These are phyloP conservation scores for Morus bassanus DNA, from an alignment of 2,797 vertebrate species.

Conservation along the genomic window DNA sequence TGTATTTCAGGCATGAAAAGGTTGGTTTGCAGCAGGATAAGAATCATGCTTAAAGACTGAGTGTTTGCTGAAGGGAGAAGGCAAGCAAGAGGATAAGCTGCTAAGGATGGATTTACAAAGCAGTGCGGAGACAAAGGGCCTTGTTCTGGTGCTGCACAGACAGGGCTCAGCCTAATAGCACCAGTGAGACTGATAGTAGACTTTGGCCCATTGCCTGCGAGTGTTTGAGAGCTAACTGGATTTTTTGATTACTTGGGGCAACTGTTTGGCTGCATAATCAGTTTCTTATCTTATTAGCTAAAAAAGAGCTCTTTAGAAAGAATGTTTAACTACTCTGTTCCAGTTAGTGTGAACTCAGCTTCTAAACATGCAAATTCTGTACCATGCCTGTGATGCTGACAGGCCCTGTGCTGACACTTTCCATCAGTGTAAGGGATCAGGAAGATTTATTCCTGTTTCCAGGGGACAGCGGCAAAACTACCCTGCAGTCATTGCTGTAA, in stretches of 20 bases:
- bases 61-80: background rate
- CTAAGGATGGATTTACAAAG: background rate
- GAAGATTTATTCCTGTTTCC: background rate
- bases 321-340: background rate
- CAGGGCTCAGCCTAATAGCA: background rate
- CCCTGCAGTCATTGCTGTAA: accelerated
- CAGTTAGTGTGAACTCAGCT: background rate
- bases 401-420: background rate
- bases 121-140: background rate
- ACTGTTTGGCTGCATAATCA: background rate
- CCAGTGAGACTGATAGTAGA: background rate
- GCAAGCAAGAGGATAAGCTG: background rate
- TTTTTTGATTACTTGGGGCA: background rate
- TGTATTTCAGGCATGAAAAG: accelerated
- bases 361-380: background rate
- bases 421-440: accelerated
- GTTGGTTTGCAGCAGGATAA: background rate
- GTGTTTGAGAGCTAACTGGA: background rate
- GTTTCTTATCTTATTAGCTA: background rate
- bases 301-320: background rate
- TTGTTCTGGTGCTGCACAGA: background rate
- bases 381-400: accelerated
- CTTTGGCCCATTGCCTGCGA: background rate
- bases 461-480: background rate
- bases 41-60: accelerated